Conservation (phyloP, 2,113 vertebrate species). For the Tapirus terrestris region DNA sequence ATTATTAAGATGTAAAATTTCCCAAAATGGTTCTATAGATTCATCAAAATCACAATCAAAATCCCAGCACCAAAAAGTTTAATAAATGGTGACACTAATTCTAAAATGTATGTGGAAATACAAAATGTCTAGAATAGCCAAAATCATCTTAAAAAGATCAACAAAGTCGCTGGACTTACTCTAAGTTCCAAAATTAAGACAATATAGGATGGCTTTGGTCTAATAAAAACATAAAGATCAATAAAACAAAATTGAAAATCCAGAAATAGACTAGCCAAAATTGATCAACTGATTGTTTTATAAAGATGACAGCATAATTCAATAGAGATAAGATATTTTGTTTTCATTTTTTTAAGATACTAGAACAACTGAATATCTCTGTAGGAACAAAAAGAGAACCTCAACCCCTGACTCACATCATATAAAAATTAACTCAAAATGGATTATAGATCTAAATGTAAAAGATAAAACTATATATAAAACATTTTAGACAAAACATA, state of each 20-base stretch:
- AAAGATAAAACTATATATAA: too few species aligned
- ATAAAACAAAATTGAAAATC: not conserved
- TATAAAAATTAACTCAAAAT: not conserved
- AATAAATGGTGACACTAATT: not conserved
- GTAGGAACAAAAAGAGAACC: not conserved
- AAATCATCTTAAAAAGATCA: not conserved
- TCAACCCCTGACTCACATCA: not conserved
- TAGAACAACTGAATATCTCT: not conserved
- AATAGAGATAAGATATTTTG: too few species aligned
- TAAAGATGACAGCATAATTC: not conserved
- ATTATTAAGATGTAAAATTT: not conserved
- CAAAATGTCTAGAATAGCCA: too few species aligned
- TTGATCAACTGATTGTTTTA: not conserved
- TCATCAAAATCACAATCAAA: not conserved
- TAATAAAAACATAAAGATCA: not conserved
- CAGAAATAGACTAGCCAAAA: not conserved
- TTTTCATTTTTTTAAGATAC: too few species aligned
- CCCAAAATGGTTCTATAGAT: not conserved
- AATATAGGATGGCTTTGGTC: not conserved
- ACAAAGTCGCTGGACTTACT: not conserved
- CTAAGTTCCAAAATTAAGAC: not conserved
- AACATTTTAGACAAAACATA: too few species aligned
- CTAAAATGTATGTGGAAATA: not conserved
- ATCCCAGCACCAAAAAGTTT: not conserved
- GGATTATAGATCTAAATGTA: not conserved